Conservation (phyloP, 1,140 invertebrate genomes). For the Drosophila santomea region DNA sequence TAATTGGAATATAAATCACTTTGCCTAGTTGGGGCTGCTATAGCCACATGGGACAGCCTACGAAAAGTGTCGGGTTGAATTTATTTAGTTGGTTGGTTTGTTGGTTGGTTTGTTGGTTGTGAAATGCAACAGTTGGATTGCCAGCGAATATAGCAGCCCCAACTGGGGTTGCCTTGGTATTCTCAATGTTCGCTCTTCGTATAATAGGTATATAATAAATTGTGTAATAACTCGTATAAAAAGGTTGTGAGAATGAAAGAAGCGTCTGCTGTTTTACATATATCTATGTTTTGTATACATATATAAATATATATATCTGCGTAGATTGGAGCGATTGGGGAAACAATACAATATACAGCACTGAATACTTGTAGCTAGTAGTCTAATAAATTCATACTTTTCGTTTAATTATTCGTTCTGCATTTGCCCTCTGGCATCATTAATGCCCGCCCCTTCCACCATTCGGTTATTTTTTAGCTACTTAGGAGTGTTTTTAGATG, state of each 20-base stretch:
- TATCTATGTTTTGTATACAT: constrained; percentile 29
- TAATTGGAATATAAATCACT: constrained; percentile 83
- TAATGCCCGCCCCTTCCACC: not conserved
- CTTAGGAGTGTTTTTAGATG: constrained; percentile 33
- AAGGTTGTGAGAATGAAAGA: constrained; percentile 72
- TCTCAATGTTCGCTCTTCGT: constrained; percentile 25
- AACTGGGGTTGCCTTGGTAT: constrained; percentile 57
- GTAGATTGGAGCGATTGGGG: constrained; percentile 52
- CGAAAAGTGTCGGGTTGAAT: constrained; percentile 24
- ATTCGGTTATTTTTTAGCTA: constrained; percentile 28
- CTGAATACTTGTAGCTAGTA: constrained; percentile 53
- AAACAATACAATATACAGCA: constrained; percentile 59
- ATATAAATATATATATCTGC: constrained; percentile 38
- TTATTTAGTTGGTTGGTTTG: constrained; percentile 31
- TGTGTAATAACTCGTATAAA: constrained; percentile 74
- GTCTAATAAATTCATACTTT: constrained; percentile 79
- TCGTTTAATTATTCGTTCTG: constrained; percentile 67
- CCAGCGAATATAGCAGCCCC: constrained; percentile 52
- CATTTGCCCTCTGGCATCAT: constrained; percentile 35
- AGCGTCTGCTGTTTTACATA: constrained; percentile 61
- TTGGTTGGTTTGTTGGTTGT: constrained; percentile 28
- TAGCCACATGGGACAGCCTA: constrained; percentile 35
- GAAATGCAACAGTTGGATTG: constrained; percentile 52
- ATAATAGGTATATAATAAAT: constrained; percentile 65
- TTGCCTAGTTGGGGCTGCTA: constrained; percentile 62